Base-by-base conservation (phyloP, 2,888 invertebrate genomes). In the Drosophila niveifrons region DNA sequence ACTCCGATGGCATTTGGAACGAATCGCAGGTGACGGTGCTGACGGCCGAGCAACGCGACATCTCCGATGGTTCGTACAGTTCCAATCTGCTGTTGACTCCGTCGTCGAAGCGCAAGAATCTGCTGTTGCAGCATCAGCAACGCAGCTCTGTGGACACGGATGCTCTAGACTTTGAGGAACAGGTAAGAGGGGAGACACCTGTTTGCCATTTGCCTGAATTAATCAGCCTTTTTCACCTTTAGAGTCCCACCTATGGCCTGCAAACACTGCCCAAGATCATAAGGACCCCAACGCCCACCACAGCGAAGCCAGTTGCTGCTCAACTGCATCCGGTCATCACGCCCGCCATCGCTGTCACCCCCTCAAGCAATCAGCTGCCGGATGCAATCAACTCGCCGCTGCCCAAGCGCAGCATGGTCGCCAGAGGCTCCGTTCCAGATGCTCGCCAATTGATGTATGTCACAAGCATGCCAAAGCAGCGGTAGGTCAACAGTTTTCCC, bases 1-100 rank as follows among this genome's bases (percentile, higher is more conserved):
- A 97, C 91, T 97, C 97, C 50, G 97, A 97, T 90, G 96, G 96
- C 53, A 95, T 96, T 88, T 97, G 97, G 97, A 97, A 97, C 92
- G 97, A 97, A 93, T 97, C 97, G 10, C 97, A 97, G 93, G 95
- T 96, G 8, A 97, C 97, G 0, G 96, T 97, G 13, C 93, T 96
- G 36, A 96, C 96, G 3, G 94, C 95, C 1, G 96, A 96, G 23
- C 90, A 90, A 3, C 72, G 82, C 13, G 91, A 91, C 17, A 84
- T 83, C n/a, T 90, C 89, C 28, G 91, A 92, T 28, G 83, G 80
- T 1, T 94, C 94, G 74, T 90, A 93, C 50, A 93, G 94, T 53
- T 82, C 87, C 39, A 91, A 90, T 66, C 94, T 94, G 39, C 91
- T 96, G 57, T 90, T 96, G 31, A 97, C 97, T 17, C 97, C 97